Percentiles rank a stretch among this genome's conserved stretches.
Conservation (phyloP, 1,140 invertebrate genomes). For the Megalonaias nervosa region DNA sequence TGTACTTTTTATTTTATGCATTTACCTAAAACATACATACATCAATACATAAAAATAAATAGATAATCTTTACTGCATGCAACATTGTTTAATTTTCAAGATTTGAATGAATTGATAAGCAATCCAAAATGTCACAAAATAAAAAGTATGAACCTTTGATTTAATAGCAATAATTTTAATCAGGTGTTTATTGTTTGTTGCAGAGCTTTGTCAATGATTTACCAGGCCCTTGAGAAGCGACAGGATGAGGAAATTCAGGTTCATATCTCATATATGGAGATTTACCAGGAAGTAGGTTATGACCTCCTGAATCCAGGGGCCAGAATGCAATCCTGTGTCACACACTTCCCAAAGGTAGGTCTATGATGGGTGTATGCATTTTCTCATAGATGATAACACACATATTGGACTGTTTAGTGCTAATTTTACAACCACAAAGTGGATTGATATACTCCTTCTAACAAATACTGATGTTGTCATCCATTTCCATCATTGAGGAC, state of each 20-base stretch:
- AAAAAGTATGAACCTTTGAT: background rate
- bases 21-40: too few species aligned
- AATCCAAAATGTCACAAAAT: background rate
- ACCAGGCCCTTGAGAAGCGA: slow-evolving; percentile 56
- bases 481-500: too few species aligned
- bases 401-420: too few species aligned
- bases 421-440: too few species aligned
- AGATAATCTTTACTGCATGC: too few species aligned
- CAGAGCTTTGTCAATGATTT: slow-evolving; percentile 66
- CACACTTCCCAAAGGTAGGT: slow-evolving; percentile 65
- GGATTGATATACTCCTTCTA: too few species aligned
- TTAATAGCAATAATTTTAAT: background rate
- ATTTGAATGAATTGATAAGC: background rate
- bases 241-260: slow-evolving; percentile 61
- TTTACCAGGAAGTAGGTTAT: slow-evolving; percentile 75
- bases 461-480: too few species aligned
- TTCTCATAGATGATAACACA: too few species aligned
- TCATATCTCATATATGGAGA: slow-evolving; percentile 71
- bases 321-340: slow-evolving; percentile 52
- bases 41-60: too few species aligned
- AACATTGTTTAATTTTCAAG: background rate
- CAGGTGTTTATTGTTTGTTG: slow-evolving; percentile 1
- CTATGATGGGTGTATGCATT: background rate
- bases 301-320: slow-evolving; percentile 76
- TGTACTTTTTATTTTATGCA: too few species aligned